Evolutionary conservation across 1,140 invertebrate species (phyloP), one percentile per base, ranked within the genome.

Genomic region (Nephila pilipes): DNA sequence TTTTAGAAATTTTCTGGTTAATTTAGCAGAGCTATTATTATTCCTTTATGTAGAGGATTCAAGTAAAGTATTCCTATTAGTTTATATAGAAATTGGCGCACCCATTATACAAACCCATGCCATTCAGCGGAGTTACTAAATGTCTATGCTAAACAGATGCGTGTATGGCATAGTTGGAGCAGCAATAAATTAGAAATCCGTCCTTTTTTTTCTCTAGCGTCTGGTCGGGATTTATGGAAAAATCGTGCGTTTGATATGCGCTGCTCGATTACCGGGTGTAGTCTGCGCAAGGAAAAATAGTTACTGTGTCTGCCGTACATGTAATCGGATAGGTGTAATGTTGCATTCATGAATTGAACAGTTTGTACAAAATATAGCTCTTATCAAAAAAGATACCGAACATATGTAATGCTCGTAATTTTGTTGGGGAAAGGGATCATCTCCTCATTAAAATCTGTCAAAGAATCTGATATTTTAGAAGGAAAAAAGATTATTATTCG

Each of bases 91-190:
- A 55, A 81, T 25, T 18, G 80, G 80, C 80, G 46, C 85, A 87
- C 85, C 25, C 57, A 22, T 58, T 60, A 38, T 8, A 46, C 8
- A 85, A 58, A 58, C 16, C 29, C 20, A 32, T 60, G 55, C 55
- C n/a, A 85, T 85, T 69, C 36, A 25, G 22, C n/a, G n/a, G 36
- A 69, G 22, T 20, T 38, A 8, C 25, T 32, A 38, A 65, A 20
- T 25, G 18, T 36, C 69, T 90, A 90, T 90, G 75, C 88, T 90
- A 90, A 90, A 54, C 88, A 90, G 88, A n/a, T 90, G 54, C 88
- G 65, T 79, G 46, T 79, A 90, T 32, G 29, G 69, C 88, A 79
- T 46, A 32, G n/a, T 80, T 22, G 22, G 29, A 55, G 80, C 29
- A 18, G 69, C 69, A 58, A 90, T 90, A 90, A 90, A 90, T 90